phyloP scores from a whole-genome alignment of 2,888 invertebrate species.

The Acheta domesticus region DNA sequence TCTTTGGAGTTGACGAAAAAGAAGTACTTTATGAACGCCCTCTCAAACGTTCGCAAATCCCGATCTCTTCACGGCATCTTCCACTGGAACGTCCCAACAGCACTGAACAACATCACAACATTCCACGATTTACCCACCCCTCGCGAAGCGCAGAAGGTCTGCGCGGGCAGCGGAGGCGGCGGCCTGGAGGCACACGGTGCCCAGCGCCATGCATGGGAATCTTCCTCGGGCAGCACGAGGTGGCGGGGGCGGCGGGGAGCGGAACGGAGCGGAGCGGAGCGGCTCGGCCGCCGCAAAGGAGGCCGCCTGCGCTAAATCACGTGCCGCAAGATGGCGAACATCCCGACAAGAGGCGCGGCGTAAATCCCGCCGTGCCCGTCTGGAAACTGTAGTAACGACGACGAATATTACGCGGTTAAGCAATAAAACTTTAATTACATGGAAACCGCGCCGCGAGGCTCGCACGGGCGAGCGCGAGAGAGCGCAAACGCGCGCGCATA shows the following conservation, averaged over 20 bases:
- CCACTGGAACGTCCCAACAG: no score
- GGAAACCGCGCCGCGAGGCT: background rate
- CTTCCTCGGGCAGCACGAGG: background rate
- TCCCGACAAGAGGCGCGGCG: background rate
- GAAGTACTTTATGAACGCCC: no score
- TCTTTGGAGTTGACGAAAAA: no score
- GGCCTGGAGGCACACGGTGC: no score
- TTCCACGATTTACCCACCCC: no score
- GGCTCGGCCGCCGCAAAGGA: background rate
- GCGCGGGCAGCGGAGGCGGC: no score
- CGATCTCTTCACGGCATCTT: no score
- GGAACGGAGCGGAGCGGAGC: background rate
- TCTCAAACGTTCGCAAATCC: no score
- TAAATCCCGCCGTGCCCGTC: background rate
- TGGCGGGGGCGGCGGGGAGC: background rate
- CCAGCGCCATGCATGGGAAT: no score
- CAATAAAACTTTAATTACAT: slow-evolving; percentile 18
- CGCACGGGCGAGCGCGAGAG: background rate
- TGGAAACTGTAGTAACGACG: slow-evolving; percentile 3
- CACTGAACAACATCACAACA: no score
- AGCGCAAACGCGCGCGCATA: background rate
- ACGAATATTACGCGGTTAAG: slow-evolving; percentile 18
- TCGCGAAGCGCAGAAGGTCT: no score
- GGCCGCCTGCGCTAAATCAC: slow-evolving; percentile 18
- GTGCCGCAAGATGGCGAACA: background rate